phyloP scores from a whole-genome alignment of 2,113 vertebrate species.

The Pseudorhombus dupliciocellatus region DNA sequence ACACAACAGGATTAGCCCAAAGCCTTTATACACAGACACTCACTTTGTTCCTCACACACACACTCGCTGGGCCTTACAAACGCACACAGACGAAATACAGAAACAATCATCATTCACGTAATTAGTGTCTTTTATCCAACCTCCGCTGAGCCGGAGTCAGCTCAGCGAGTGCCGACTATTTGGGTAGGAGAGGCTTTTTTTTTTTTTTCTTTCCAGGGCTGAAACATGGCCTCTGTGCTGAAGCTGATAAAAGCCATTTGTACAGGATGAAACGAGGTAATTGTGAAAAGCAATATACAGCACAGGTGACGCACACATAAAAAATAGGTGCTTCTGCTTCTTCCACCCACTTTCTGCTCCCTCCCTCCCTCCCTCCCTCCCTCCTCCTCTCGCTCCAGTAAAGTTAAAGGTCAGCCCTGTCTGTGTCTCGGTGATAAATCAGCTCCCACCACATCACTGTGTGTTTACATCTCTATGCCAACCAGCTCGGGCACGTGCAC shows the following conservation, averaged over 20 bases:
- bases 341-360: not conserved
- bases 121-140: slow-evolving; percentile 51
- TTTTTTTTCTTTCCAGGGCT: too few species aligned
- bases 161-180: not conserved
- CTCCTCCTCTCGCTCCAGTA: slow-evolving; percentile 12
- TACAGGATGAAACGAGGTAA: not conserved
- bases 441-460: slow-evolving; percentile 62
- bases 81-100: not conserved
- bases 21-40: slow-evolving; percentile 54
- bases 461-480: slow-evolving; percentile 34
- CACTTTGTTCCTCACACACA: slow-evolving; percentile 42
- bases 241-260: too few species aligned
- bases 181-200: not conserved
- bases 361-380: slow-evolving; percentile 3
- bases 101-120: slow-evolving; percentile 38
- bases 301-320: not conserved
- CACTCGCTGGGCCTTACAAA: slow-evolving; percentile 9
- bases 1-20: slow-evolving; percentile 67
- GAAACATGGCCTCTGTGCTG: too few species aligned
- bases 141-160: slow-evolving; percentile 12
- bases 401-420: slow-evolving; percentile 67
- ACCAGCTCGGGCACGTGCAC: slow-evolving; percentile 13
- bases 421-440: slow-evolving; percentile 62
- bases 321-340: not conserved
- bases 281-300: not conserved